Evolutionary conservation across 2,888 invertebrate species (phyloP).

Genomic region (Atrina japonica): DNA sequence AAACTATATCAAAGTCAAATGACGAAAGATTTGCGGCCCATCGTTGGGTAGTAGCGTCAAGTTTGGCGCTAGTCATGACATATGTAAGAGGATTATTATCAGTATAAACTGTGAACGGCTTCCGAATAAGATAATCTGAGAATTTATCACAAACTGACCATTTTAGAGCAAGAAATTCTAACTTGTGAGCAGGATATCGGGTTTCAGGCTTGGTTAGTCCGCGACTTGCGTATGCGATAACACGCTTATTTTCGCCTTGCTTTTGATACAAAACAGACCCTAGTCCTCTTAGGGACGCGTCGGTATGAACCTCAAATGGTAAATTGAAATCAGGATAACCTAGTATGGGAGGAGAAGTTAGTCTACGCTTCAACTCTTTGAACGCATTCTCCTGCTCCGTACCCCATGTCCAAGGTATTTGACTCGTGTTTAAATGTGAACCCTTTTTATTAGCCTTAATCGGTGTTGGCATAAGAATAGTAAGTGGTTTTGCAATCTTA

Average conservation of each 20-base stretch:
- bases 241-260: conserved; percentile 20
- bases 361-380: conserved; percentile 1
- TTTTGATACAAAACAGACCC: conserved; percentile 45
- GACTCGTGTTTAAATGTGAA: too few species aligned
- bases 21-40: conserved; percentile 43
- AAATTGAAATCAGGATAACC: conserved; percentile 37
- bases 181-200: conserved; percentile 43
- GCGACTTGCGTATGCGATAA: conserved; percentile 44
- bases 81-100: too few species aligned
- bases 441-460: too few species aligned
- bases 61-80: conserved; percentile 46
- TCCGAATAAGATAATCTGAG: too few species aligned
- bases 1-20: conserved; percentile 45
- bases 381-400: conserved; percentile 28
- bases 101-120: too few species aligned
- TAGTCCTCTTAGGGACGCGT: conserved; percentile 36
- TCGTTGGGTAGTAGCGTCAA: conserved; percentile 52
- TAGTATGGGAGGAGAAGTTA: conserved; percentile 41
- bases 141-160: conserved; percentile 24
- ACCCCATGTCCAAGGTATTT: conserved; percentile 34
- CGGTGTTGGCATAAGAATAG: too few species aligned
- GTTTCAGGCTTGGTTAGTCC: conserved; percentile 40
- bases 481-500: too few species aligned
- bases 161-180: conserved; percentile 46
- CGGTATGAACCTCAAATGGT: conserved; percentile 49